Conservation (phyloP, 1,140 invertebrate species). For the Plutomurus gul region DNA sequence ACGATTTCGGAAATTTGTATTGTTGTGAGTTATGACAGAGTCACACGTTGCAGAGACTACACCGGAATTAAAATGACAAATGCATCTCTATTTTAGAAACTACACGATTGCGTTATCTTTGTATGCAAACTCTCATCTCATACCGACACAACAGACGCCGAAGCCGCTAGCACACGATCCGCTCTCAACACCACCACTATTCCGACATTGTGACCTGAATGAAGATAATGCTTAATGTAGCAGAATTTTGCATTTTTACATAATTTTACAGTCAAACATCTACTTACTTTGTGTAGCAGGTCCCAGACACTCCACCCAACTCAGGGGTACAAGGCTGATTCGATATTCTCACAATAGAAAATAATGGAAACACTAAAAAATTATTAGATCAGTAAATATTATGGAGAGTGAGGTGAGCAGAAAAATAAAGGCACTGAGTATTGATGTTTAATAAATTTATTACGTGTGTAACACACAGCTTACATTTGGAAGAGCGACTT, state of each 20-base stretch:
- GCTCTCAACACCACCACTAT: conserved; percentile 40
- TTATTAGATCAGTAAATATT: neutral
- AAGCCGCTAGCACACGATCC: conserved; percentile 49
- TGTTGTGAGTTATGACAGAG: conserved; percentile 41
- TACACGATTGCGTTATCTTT: neutral
- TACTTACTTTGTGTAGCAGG: conserved; percentile 49
- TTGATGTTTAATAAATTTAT: neutral
- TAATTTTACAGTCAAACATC: neutral
- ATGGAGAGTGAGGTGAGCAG: neutral
- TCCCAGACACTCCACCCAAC: conserved; percentile 28
- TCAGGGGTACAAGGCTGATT: conserved; percentile 50
- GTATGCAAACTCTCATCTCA: too few relatives aligned
- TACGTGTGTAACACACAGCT: neutral
- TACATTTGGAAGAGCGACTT: conserved; percentile 5
- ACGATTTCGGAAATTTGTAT: conserved; percentile 48
- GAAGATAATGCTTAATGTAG: neutral
- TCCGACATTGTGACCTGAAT: conserved; percentile 47
- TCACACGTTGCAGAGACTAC: conserved; percentile 50
- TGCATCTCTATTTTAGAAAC: neutral
- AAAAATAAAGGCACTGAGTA: neutral
- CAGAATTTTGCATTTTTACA: neutral
- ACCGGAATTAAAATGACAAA: neutral
- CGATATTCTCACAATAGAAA: conserved; percentile 48
- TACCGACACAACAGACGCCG: conserved; percentile 52
- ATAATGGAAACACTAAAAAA: conserved; percentile 50